Base-by-base conservation (phyloP, 2,888 invertebrate species). In the Ormyrus pomaceus region DNA sequence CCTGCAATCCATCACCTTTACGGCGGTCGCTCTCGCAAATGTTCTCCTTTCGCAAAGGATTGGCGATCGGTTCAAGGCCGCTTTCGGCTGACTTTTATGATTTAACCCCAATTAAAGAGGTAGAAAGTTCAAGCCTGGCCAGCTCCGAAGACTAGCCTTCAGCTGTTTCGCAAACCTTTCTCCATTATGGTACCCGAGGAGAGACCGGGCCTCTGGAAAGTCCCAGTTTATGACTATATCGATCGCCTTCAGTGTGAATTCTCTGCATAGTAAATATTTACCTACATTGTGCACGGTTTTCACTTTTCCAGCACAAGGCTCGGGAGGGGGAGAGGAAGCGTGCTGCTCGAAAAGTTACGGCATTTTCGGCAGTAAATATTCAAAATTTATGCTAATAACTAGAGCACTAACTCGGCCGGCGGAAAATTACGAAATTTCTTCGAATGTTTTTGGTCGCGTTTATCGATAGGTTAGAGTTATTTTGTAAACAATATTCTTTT, bases 31-130 rank as follows among this genome's bases (percentile, higher is more conserved):
- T 89, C 86, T 88, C 87, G 87, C 88, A 88, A 86, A 70, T 76
- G 85, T 78, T 84, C 82, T 80, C 84, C 85, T 83, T 85, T 84
- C 81, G 85, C 87, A 88, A 87, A 87, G 88, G 87, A 87, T 88
- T 87, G 82, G 62, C 59, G 53, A 74, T 62, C 51, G 58, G 85
- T 58, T 82, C 81, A 80, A 82, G 84, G 84, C 81, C 84, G 82
- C 83, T 65, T 68, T 50, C 48, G 10, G 9, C 70, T 51, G 68
- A 79, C 58, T 86, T 88, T 88, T 87, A 88, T 83, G 88, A 87
- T 89, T 88, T 89, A 88, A 89, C 88, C 88, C 89, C 87, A 88
- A 89, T 90, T 88, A 87, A 87, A 88, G 87, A 89, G 88, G 87
- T 87, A 87, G n/a, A 34, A 34, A 34, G 34, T 34, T 34, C 34